These are phyloP conservation scores for Cactoblastis cactorum DNA, from an alignment of 2,888 invertebrate species.

Conservation along the genomic window DNA sequence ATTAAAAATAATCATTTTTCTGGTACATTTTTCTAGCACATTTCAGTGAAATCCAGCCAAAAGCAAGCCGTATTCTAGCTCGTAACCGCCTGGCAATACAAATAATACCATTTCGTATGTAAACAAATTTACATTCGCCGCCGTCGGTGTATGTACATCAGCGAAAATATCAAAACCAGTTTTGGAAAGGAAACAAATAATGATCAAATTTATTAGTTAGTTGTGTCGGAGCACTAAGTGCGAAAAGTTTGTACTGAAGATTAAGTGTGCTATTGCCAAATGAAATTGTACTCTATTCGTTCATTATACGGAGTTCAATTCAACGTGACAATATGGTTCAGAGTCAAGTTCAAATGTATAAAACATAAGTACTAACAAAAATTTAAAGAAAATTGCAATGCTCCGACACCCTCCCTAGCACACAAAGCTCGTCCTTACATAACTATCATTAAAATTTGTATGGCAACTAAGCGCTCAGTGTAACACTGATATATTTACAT, in stretches of 20 bases:
- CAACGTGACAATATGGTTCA: background rate
- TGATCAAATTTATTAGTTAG: constrained; percentile 26
- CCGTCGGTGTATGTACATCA: constrained; percentile 52
- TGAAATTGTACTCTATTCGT: background rate
- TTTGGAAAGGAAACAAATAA: constrained; percentile 24
- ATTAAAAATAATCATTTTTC: background rate
- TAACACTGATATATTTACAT: constrained; percentile 71
- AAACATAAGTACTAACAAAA: background rate
- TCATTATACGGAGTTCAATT: background rate
- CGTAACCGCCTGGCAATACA: constrained; percentile 29
- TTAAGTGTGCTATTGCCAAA: background rate
- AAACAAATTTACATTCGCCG: constrained; percentile 41
- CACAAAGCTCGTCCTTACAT: constrained; percentile 54
- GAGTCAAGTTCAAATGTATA: background rate
- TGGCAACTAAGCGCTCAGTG: constrained; percentile 77
- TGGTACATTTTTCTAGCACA: background rate
- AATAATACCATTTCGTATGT: constrained; percentile 32
- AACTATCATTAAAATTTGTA: constrained; percentile 72
- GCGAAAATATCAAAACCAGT: constrained; percentile 26
- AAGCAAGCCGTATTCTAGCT: constrained; percentile 51
- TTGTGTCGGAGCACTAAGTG: constrained; percentile 24
- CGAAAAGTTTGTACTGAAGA: constrained; percentile 13
- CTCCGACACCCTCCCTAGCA: constrained; percentile 33
- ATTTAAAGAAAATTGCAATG: background rate
- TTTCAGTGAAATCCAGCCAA: constrained; percentile 13